A percentile compares a stretch with the other conserved stretches of the same genome.
These are phyloP conservation scores for Toxostoma redivivum DNA, from an alignment of 2,113 vertebrate genomes.

Conservation along the genomic window DNA sequence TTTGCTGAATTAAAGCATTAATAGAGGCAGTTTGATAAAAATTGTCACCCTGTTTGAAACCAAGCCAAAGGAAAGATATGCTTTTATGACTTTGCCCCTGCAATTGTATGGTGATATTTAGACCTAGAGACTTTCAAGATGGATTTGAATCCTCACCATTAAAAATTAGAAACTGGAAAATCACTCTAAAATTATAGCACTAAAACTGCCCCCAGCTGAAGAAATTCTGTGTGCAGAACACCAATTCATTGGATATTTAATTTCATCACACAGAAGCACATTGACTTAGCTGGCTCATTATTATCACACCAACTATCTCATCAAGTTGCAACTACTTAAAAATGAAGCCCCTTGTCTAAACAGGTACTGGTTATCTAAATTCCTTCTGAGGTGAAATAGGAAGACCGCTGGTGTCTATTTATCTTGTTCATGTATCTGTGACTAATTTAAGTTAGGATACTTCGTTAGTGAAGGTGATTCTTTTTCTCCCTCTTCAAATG, in stretches of 20 bases:
- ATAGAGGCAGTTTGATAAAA: slow-evolving; percentile 15
- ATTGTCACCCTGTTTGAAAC: slow-evolving; percentile 21
- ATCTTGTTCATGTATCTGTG: neutral
- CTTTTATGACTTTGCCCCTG: neutral
- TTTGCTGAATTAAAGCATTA: slow-evolving; percentile 42
- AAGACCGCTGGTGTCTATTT: neutral
- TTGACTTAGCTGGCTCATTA: neutral
- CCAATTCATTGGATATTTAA: neutral
- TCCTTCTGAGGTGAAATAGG: neutral
- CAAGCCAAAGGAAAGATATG: neutral
- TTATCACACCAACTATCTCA: neutral
- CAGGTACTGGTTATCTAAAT: neutral
- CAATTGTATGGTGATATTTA: neutral
- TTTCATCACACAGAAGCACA: neutral
- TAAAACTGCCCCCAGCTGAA: neutral
- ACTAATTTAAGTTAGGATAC: neutral
- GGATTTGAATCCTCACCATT: neutral
- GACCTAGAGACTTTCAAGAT: neutral
- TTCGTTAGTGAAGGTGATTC: neutral
- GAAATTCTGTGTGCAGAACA: neutral
- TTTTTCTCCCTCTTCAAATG: neutral
- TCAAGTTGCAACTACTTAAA: neutral
- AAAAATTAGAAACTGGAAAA: neutral
- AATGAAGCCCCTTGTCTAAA: neutral
- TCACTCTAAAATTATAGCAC: neutral